Conservation (phyloP, 1,140 invertebrate genomes). For the Zaprionus ornatus region DNA sequence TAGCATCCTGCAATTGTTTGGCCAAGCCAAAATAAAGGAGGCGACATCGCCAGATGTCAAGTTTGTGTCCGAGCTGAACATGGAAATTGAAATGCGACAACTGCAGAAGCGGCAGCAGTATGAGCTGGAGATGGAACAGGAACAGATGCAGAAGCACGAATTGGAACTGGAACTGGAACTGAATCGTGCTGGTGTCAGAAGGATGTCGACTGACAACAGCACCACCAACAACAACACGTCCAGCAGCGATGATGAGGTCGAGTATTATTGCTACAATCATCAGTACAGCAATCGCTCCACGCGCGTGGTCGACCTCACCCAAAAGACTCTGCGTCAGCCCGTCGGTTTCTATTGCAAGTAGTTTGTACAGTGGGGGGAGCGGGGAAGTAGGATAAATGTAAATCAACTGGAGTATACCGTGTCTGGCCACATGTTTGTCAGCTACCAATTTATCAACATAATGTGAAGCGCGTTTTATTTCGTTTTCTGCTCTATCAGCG, state of each 20-base stretch:
- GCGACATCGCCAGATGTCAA: background rate
- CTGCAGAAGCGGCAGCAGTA: background rate
- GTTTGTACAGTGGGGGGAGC: background rate
- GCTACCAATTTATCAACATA: slow-evolving; percentile 9
- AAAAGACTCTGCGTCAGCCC: background rate
- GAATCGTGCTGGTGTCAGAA: background rate
- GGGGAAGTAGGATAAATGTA: background rate
- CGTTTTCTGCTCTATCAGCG: slow-evolving; percentile 16
- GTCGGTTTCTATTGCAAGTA: slow-evolving; percentile 15
- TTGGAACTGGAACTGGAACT: background rate
- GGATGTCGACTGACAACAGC: background rate
- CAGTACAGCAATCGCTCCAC: background rate
- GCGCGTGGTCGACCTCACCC: background rate
- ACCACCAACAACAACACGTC: background rate
- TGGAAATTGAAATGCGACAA: background rate
- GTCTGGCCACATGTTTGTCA: slow-evolving; percentile 1
- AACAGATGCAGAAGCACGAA: background rate
- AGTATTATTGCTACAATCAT: background rate
- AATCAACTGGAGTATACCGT: background rate
- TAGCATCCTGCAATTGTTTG: background rate
- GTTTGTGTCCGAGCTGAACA: background rate
- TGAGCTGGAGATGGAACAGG: background rate
- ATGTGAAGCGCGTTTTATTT: background rate
- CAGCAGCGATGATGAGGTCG: background rate
- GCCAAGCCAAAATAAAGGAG: background rate